Base-by-base conservation (phyloP, 2,888 invertebrate genomes). In the Flabesymbios commensalis region DNA sequence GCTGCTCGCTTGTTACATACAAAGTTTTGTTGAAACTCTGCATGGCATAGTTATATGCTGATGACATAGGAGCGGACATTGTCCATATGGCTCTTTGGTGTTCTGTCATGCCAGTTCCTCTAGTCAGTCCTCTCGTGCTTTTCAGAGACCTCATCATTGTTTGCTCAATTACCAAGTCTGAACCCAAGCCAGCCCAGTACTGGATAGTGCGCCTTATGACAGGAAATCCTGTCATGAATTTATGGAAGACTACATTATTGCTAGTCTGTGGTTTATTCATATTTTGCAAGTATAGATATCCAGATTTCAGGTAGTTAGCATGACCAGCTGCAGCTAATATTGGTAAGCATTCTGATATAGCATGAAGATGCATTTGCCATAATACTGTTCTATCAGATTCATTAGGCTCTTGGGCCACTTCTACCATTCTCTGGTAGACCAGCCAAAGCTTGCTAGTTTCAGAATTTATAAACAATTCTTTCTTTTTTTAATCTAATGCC, bases 121-220 rank as follows among this genome's bases (percentile, higher is more conserved):
- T 14, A 45, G 45, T 45, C 45, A 45, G 28, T 10, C 10, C 29
- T 45, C 45, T 32, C 49, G 67, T 45, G 26, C 39, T 55, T 39
- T 64, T 64, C 26, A 64, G 45, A n/a, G 65, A 64, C 29, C 59
- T 58, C 65, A 60, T 65, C 41, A 65, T 36, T n/a, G 47, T 56
- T 42, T 64, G 59, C 59, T 65, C 65, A 32, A 65, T 65, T 7
- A 60, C 64, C 31, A 65, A 60, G 45, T 65, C 57, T 19, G 47
- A 64, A 33, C 52, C 28, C 28, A 65, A 64, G 26, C 55, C 66
- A 41, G 61, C 64, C 60, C 64, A 66, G 36, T 55, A 61, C 32
- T 58, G 54, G 41, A 65, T 45, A 29, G 47, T 47, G 19, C 64
- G 43, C 7, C 64, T 26, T 29, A 65, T 61, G 1, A 61, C 57